Evolutionary conservation across 2,113 vertebrate species (phyloP), one percentile per base, ranked within the genome.

Genomic region (Passer montanus): DNA sequence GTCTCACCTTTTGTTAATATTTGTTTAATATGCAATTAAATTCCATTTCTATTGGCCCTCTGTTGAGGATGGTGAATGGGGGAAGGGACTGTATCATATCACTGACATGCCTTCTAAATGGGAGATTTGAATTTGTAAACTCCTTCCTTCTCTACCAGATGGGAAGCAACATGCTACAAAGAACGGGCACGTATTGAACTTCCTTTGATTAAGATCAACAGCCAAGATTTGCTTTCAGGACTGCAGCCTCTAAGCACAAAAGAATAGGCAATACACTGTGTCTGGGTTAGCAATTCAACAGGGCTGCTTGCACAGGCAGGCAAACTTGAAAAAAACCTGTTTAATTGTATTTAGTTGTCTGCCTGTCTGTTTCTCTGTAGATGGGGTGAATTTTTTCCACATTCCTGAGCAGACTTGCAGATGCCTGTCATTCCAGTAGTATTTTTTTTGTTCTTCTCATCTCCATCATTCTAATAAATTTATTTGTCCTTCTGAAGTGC

Each of bases 11-110:
- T 94, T 97, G 86, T 96, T 95, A 97, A 49, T 96, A 94, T 96
- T 96, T 97, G 60, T 87, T 97, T 93, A 95, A 97, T 97, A 97
- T 95, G 94, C 93, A 97, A 80, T 95, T 96, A 97, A 88, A 96
- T 97, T 97, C 89, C 87, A 47, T 81, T 96, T 93, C 95, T 87
- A 82, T 64, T 86, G 73, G 27, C 46, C 67, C 87, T 46, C 72
- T 89, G 73, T 69, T 74, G 46, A 56, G 84, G 74, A 59, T 69
- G 59, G 82, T 52, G 74, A 89, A 89, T 60, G 52, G 59, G 74
- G 31, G 53, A 94, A 84, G 90, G 93, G 75, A 84, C 67, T 81
- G 66, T 87, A 94, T 83, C 78, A 15, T 87, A 89, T 96, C 91
- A 43, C 70, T 87, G 81, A 66, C 64, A 21, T 56, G 62, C 66